Percentiles rank a stretch among this genome's conserved stretches.
Evolutionary conservation across 2,888 invertebrate species (phyloP).

Genomic region (Tetheella fluctuosa): DNA sequence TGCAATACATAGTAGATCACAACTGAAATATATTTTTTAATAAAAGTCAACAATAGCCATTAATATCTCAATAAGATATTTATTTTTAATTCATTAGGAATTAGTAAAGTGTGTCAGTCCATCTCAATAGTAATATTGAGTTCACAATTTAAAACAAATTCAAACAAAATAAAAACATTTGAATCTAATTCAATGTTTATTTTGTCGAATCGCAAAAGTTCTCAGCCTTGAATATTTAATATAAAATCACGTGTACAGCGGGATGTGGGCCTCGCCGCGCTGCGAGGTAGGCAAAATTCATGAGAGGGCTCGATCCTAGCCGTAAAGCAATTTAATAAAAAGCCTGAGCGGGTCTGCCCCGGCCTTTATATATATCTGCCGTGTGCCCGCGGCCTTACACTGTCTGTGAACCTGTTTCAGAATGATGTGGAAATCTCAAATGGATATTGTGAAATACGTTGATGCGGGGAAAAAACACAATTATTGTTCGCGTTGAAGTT

Average conservation of each 20-base stretch:
- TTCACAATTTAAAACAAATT: no score
- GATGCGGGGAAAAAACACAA: not conserved
- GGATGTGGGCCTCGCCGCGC: conserved; percentile 8
- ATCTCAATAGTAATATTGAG: no score
- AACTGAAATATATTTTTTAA: no score
- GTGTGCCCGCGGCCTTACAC: conserved; percentile 12
- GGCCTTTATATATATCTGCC: conserved; percentile 10
- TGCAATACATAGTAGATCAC: no score
- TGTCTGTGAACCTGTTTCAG: not conserved
- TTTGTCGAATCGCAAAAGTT: conserved; percentile 6
- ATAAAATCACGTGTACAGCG: conserved; percentile 24
- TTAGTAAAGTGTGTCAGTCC: no score
- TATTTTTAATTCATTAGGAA: no score
- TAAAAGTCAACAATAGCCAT: no score
- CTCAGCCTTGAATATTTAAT: conserved; percentile 1
- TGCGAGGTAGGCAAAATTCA: conserved; percentile 33
- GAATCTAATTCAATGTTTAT: conserved; percentile 2
- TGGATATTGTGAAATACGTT: not conserved
- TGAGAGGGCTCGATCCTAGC: conserved; percentile 32
- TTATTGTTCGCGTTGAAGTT: not conserved
- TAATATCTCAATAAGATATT: no score
- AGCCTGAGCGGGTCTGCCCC: conserved; percentile 39
- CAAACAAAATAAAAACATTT: not conserved
- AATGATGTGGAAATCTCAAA: not conserved
- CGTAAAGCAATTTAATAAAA: conserved; percentile 66